These are phyloP conservation scores for Leucophenga montana DNA, from an alignment of 2,888 invertebrate genomes.

Conservation along the genomic window DNA sequence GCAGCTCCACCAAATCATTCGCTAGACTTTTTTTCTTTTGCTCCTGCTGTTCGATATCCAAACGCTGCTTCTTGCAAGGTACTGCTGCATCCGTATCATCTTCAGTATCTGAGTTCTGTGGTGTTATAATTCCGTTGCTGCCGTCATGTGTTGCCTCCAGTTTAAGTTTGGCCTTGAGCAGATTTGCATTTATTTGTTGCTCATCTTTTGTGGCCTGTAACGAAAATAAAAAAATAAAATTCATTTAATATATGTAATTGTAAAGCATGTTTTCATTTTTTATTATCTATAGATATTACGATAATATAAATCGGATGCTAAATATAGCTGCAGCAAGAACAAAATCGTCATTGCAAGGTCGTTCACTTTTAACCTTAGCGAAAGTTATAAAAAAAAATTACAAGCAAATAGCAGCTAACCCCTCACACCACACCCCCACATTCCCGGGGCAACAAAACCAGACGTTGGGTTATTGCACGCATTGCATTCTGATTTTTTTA, in stretches of 20 bases:
- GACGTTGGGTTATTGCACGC: slow-evolving; percentile 29
- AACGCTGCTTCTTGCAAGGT: slow-evolving; percentile 73
- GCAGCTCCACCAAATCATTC: slow-evolving; percentile 52
- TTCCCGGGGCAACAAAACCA: background rate
- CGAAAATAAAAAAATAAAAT: slow-evolving; percentile 29
- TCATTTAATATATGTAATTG: slow-evolving; percentile 17
- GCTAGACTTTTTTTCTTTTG: slow-evolving; percentile 62
- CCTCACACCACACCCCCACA: background rate
- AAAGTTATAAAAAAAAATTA: background rate
- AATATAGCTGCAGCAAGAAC: background rate
- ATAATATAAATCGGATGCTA: background rate
- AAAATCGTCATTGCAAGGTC: slow-evolving; percentile 47
- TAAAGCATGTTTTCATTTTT: slow-evolving; percentile 51
- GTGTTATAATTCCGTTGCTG: slow-evolving; percentile 77
- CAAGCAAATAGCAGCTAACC: too few species aligned
- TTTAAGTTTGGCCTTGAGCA: slow-evolving; percentile 64
- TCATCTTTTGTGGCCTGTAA: slow-evolving; percentile 55
- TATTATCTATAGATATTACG: slow-evolving; percentile 34
- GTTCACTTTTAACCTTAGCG: slow-evolving; percentile 56
- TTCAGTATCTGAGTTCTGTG: slow-evolving; percentile 90
- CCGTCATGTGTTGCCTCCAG: slow-evolving; percentile 54
- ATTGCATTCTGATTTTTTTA: slow-evolving; percentile 14
- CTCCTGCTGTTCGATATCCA: slow-evolving; percentile 73
- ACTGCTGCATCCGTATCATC: slow-evolving; percentile 77
- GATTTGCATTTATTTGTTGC: slow-evolving; percentile 61